Evolutionary conservation across 2,113 vertebrate genomes (phyloP).

Genomic region (Lasiurus borealis): DNA sequence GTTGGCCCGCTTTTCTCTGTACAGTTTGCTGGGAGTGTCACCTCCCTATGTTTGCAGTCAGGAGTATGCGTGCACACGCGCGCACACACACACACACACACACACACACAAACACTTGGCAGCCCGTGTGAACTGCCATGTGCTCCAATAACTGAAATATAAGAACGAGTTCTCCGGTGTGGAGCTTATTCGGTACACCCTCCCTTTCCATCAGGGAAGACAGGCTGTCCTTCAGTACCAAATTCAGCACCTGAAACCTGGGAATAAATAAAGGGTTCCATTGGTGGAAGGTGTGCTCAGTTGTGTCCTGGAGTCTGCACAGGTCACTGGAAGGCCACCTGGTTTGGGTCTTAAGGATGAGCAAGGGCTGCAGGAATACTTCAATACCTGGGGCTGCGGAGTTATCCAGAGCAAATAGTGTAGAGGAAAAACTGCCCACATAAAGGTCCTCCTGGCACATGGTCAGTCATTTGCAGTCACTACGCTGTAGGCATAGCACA

Average conservation of each 20-base stretch:
- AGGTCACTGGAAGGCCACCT: not conserved
- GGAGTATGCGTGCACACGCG: not conserved
- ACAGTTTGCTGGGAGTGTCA: too few species aligned
- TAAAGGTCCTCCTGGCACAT: not conserved
- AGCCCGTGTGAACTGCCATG: not conserved
- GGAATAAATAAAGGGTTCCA: fast-evolving
- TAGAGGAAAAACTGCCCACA: not conserved
- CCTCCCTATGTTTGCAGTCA: too few species aligned
- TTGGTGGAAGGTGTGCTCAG: fast-evolving
- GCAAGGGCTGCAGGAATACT: not conserved
- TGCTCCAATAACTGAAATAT: too few species aligned
- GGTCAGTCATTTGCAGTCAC: not conserved
- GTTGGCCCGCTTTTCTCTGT: too few species aligned
- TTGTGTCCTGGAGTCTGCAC: not conserved
- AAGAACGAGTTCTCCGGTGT: too few species aligned
- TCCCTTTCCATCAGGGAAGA: not conserved
- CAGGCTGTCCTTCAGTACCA: not conserved
- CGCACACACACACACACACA: too few species aligned
- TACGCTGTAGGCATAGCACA: not conserved
- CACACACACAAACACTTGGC: not conserved
- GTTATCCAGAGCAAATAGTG: not conserved
- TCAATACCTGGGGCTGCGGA: not conserved
- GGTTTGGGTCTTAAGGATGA: not conserved
- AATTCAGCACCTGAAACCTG: not conserved
- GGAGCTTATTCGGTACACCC: not conserved